phyloP scores from a whole-genome alignment of 1,140 invertebrate genomes.

The Trigoniulus corallinus region DNA sequence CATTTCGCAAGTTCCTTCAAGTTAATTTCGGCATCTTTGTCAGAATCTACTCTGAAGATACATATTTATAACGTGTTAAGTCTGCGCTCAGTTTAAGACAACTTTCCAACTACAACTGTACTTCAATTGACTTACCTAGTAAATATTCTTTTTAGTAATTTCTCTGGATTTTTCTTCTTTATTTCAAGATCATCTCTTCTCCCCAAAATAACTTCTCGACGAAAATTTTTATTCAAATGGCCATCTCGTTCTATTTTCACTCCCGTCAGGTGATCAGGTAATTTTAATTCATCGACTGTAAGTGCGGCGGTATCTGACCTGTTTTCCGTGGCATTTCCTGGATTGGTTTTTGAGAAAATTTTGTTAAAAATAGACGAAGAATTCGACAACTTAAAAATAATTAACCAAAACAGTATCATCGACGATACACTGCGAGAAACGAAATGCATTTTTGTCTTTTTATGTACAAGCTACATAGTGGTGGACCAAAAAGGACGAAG shows the following conservation, averaged over 20 bases:
- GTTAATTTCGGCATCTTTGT: conserved; percentile 40
- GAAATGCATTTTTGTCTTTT: too few species aligned
- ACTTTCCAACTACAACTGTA: neutral
- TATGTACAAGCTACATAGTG: too few species aligned
- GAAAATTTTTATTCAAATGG: conserved; percentile 24
- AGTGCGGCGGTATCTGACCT: too few species aligned
- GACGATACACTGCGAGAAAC: too few species aligned
- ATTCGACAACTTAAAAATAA: too few species aligned
- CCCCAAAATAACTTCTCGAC: conserved; percentile 26
- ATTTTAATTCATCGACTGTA: too few species aligned
- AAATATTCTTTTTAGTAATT: conserved; percentile 22
- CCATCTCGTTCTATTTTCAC: conserved; percentile 26
- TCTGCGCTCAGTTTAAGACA: neutral
- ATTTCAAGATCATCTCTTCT: conserved; percentile 16
- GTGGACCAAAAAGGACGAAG: too few species aligned
- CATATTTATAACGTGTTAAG: neutral
- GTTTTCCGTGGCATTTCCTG: too few species aligned
- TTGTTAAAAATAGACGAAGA: too few species aligned
- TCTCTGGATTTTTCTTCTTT: conserved; percentile 14
- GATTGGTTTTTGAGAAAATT: too few species aligned
- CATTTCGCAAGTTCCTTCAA: conserved; percentile 48
- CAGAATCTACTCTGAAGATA: conserved; percentile 40
- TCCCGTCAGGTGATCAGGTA: conserved; percentile 25
- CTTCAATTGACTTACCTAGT: conserved; percentile 15
- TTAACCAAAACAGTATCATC: too few species aligned